phyloP scores from a whole-genome alignment of 2,113 vertebrate species.

The Lampris incognitus region DNA sequence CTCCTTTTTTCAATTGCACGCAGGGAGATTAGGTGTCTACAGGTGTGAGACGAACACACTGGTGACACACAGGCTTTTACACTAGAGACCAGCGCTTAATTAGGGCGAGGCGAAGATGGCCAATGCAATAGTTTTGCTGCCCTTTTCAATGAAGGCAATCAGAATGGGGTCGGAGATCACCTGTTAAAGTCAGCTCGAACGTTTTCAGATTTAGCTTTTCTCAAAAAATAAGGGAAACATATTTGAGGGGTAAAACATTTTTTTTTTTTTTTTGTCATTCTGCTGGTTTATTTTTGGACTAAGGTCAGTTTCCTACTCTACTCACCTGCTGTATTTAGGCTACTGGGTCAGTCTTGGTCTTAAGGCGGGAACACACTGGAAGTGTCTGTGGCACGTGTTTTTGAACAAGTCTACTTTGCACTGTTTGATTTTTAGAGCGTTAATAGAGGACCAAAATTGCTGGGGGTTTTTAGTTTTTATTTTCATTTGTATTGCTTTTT shows the following conservation, averaged over 20 bases:
- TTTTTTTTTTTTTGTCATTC: conserved; percentile 60
- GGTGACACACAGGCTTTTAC: conserved; percentile 63
- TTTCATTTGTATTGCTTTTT: too few species aligned
- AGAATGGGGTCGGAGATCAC: background rate
- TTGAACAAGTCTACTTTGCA: too few species aligned
- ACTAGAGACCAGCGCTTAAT: conserved; percentile 74
- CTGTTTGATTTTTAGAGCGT: too few species aligned
- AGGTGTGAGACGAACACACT: conserved; percentile 59
- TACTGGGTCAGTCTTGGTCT: conserved; percentile 31
- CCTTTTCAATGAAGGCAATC: conserved; percentile 28
- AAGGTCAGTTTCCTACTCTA: conserved; percentile 52
- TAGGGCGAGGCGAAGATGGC: conserved; percentile 39
- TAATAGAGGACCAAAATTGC: too few species aligned
- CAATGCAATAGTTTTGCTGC: conserved; percentile 40
- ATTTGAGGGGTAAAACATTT: conserved; percentile 16
- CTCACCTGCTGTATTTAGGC: conserved; percentile 50
- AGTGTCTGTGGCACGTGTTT: conserved; percentile 11
- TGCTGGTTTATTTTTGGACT: conserved; percentile 67
- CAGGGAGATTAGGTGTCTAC: conserved; percentile 58
- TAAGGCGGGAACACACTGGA: conserved; percentile 68
- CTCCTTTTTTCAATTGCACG: conserved; percentile 48
- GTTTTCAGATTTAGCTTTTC: conserved; percentile 69
- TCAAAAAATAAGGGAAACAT: conserved; percentile 59
- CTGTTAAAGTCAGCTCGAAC: conserved; percentile 31
- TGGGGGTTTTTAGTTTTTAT: too few species aligned